A percentile compares a stretch with the other conserved stretches of the same genome.
phyloP scores from a whole-genome alignment of 2,888 invertebrate species.

The Ichneumoninae sp. region DNA sequence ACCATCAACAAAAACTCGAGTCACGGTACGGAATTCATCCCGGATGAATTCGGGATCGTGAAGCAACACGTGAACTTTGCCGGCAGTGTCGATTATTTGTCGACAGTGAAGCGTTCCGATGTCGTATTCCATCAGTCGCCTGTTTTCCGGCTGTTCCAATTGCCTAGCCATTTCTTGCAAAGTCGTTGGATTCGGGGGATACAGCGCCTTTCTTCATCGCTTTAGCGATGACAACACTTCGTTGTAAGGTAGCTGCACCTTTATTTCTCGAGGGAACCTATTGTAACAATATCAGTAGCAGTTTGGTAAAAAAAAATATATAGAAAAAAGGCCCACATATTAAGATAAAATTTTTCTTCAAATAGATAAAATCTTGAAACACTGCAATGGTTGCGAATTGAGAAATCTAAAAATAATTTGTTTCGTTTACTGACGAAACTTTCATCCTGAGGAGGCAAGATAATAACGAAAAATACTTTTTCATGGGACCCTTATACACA shows the following conservation, averaged over 20 bases:
- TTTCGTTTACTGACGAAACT: too few species aligned
- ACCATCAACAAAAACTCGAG: conserved; percentile 51
- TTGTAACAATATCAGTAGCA: background rate
- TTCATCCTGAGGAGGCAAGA: too few species aligned
- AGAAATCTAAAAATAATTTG: too few species aligned
- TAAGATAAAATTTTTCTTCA: too few species aligned
- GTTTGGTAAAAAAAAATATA: background rate
- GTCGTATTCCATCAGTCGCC: conserved; percentile 24
- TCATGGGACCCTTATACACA: too few species aligned
- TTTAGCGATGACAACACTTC: conserved; percentile 20
- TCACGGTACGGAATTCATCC: background rate
- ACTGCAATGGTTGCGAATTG: too few species aligned
- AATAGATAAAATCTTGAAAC: too few species aligned
- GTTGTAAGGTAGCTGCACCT: conserved; percentile 22
- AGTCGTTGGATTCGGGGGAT: conserved; percentile 29
- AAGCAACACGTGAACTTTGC: conserved; percentile 34
- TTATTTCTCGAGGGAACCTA: conserved; percentile 39
- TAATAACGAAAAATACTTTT: too few species aligned
- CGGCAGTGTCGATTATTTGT: conserved; percentile 6
- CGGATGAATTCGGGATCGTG: conserved; percentile 30
- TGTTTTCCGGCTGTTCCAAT: conserved; percentile 22
- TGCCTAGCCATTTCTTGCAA: conserved; percentile 34
- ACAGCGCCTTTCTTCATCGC: conserved; percentile 16
- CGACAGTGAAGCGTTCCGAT: background rate
- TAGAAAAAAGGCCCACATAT: too few species aligned